Conservation (phyloP, 2,888 invertebrate species). For the Dicycla oo region DNA sequence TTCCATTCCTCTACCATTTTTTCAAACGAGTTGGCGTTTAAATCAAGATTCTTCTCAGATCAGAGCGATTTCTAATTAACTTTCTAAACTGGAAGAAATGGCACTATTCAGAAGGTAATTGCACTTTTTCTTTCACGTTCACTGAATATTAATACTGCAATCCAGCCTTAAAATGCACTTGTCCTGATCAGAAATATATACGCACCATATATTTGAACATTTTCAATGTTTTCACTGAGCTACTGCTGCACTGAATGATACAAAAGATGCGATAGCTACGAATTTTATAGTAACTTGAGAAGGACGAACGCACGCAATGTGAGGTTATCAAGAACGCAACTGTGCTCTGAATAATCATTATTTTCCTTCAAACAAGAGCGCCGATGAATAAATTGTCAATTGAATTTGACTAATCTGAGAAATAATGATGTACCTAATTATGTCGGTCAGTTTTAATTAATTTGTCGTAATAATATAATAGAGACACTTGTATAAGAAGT, state of each 20-base stretch:
- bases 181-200: slow-evolving; percentile 34
- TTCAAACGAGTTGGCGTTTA: background rate
- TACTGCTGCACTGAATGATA: slow-evolving; percentile 75
- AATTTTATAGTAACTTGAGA: slow-evolving; percentile 76
- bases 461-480: background rate
- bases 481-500: background rate
- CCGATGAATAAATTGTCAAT: slow-evolving; percentile 12
- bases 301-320: slow-evolving; percentile 71
- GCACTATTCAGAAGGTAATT: background rate
- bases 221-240: slow-evolving; percentile 71
- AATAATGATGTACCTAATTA: background rate
- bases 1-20: background rate
- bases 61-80: too few species aligned
- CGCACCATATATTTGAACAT: slow-evolving; percentile 85
- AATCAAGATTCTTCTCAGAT: background rate
- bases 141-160: background rate
- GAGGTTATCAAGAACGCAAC: slow-evolving; percentile 58
- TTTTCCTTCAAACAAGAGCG: slow-evolving; percentile 28
- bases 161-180: background rate
- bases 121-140: slow-evolving; percentile 10
- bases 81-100: too few species aligned
- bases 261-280: slow-evolving; percentile 41
- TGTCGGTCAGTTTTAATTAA: background rate
- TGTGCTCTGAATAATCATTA: slow-evolving; percentile 70
- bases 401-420: slow-evolving; percentile 5